Base-by-base conservation (phyloP, 2,888 invertebrate genomes). In the Drosophila nr. perissopoda region DNA sequence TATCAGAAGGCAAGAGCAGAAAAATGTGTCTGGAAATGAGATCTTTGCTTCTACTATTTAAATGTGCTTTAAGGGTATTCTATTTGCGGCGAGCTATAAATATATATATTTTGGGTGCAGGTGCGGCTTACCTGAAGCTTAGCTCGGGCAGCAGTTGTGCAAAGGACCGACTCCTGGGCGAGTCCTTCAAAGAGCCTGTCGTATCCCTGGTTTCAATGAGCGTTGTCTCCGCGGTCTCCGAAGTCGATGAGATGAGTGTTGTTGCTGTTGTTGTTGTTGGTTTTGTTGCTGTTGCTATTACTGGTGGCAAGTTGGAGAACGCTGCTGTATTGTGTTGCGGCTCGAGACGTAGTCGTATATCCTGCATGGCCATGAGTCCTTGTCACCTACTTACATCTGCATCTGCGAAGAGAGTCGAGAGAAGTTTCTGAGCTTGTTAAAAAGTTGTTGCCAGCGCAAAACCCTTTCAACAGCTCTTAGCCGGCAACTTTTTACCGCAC, bases 261-360 rank as follows among this genome's bases (percentile, higher is more conserved):
- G 82, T 51, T 33, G 62, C 31, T 33, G 76, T 59, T 49, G 82
- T 62, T 25, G 58, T 31, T 34, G 77, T 62, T 48, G 82, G 61
- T 21, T 58, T 46, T 40, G 53, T 63, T 73, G 70, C 66, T 79
- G 51, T 18, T 27, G 40, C 40, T 58, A 46, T 29, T 58, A 65
- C 25, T 52, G 68, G 34, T 48, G 63, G 48, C 8, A 67, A 62
- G 53, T 72, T 52, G 52, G 80, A 70, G 58, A 80, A 89, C 61
- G 74, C 88, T 72, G 75, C 85, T 73, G 88, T 89, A 74, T 63
- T 85, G 68, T 79, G 85, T 69, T 85, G 85, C 84, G 91, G 91
- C 78, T 92, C 92, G 67, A 92, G 91, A 78, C 91, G 89, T 79
- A 92, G 86, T 76, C 92, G 92, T 89, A 92, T 91, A 91, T 92